Base-by-base conservation (phyloP, 92 coral and sea anemone genomes). In the Siderastrea siderea region DNA sequence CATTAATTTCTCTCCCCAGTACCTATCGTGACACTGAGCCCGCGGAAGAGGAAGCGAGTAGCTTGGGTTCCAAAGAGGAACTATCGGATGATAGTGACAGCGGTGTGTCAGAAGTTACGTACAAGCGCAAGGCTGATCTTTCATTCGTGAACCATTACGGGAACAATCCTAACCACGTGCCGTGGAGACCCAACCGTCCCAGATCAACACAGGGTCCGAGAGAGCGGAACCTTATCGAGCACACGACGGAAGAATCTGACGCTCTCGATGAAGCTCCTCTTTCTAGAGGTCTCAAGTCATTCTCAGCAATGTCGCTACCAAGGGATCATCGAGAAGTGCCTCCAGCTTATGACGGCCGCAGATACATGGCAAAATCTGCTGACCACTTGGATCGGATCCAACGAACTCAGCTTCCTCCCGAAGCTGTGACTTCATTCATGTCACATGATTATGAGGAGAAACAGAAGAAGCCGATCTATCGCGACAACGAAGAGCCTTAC, bases 391-490 rank as follows among this genome's bases (percentile, higher is more conserved):
- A 89, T 57, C 86, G 75, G 3, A 69, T 69, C 17, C 74, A 84
- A 19, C 91, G 87, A 14, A 55, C 67, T 73, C 85, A 86, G 15
- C 93, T 91, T 79, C 95, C 94, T 12, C 82, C 89, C 70, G 96
- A 95, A 67, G 89, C 95, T 3, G 98, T 95, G 86, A 95, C 98
- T 85, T 95, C 98, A 75, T 95, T 95, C 74, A 95, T 95, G 95
- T 93, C 98, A 59, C 83, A 93, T 51, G 98, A 89, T 45, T 88
- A 86, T 83, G 96, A 91, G 63, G 45, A 87, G 49, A 54, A 75
- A 51, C 75, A 74, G 50, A 62, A 66, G 66, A 51, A 45, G 59
- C 73, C 86, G 64, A 11, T 65, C 67, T 53, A 75, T 76, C 77
- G 87, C 75, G 77, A 90, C 78, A 68, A 73, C 69, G 46, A 74